Evolutionary conservation across 2,888 invertebrate genomes (phyloP), one percentile per base, ranked within the genome.

Genomic region (Scaptodrosophila latifasciaeformis): DNA sequence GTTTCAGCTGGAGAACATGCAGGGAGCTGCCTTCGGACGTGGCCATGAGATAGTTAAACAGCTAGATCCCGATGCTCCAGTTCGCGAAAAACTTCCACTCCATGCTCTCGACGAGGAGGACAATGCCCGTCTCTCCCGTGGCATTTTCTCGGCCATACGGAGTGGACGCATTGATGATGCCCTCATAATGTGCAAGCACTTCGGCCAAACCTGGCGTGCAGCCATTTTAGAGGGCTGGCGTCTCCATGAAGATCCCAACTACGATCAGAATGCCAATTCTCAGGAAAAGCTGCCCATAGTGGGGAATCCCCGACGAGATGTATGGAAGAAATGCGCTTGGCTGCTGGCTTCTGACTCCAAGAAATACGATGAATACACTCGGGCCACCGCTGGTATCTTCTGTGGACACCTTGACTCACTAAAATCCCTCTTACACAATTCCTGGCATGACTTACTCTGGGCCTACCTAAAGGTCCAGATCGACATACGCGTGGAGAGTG

Each of bases 401-500:
- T 94, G 96, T 86, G 97, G 97, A 0, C 92, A 96, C 83, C 86
- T 97, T 34, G 88, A 90, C 24, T 90, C 93, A 4, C 84, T 96
- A n/a, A 85, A 96, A 31, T 89, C 92, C 0, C 91, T 92, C 9
- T 92, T 95, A 59, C 87, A 90, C 68, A 88, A 88, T n/a, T 91
- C 90, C 19, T 98, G 97, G 97, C 92, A 94, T 77, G 97, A 98
- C 85, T 88, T 92, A 59, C 87, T 97, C 19, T 98, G 97, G 97
- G 94, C 95, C 1, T 92, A 95, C 84, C 88, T 95, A 62, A 91
- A 91, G 79, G 90, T 92, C 0, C 90, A 95, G 82, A 92, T 96
- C 55, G 96, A 97, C 82, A 90, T 92, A 10, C 89, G 92, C 63
- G 95, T 96, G 0, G 97, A 97, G 82, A 91, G 90, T 51, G 93